A percentile compares a stretch with the other conserved stretches of the same genome.
phyloP scores from a whole-genome alignment of 2,888 invertebrate species.

The Zaprionus obscuricornis region DNA sequence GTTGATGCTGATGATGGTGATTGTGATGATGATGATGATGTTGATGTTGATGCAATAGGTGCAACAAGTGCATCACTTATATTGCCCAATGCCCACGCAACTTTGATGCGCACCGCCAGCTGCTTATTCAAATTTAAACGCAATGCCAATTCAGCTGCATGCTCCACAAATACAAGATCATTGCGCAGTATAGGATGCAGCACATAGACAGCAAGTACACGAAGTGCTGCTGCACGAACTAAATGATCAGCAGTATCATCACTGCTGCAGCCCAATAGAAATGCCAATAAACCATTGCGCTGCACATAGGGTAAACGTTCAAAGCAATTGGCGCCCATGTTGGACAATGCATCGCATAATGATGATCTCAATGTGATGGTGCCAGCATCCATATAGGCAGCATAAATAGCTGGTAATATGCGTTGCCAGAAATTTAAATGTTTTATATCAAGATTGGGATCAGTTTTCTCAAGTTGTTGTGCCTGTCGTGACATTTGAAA shows the following conservation, averaged over 20 bases:
- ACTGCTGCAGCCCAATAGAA: slow-evolving; percentile 89
- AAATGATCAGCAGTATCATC: slow-evolving; percentile 87
- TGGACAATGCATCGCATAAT: slow-evolving; percentile 92
- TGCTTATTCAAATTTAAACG: slow-evolving; percentile 87
- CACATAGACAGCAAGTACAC: slow-evolving; percentile 91
- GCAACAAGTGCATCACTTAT: slow-evolving; percentile 91
- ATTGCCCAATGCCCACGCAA: slow-evolving; percentile 94
- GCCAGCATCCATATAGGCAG: slow-evolving; percentile 75
- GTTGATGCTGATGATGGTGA: too few species aligned
- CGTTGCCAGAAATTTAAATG: slow-evolving; percentile 86
- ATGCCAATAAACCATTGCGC: slow-evolving; percentile 89
- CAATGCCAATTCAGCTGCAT: slow-evolving; percentile 90
- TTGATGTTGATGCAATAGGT: too few species aligned
- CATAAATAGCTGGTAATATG: slow-evolving; percentile 86
- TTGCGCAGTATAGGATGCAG: slow-evolving; percentile 89
- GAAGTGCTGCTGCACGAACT: slow-evolving; percentile 91
- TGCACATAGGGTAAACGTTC: slow-evolving; percentile 87
- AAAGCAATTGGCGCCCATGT: slow-evolving; percentile 89
- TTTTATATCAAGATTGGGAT: slow-evolving; percentile 28
- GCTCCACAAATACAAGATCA: slow-evolving; percentile 88
- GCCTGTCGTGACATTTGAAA: slow-evolving; percentile 85
- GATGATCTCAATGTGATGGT: slow-evolving; percentile 85
- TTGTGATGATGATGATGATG: too few species aligned
- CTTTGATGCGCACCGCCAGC: slow-evolving; percentile 89
- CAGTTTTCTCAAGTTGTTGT: slow-evolving; percentile 40